Base-by-base conservation (phyloP, 2,888 invertebrate genomes). In the Charanyca ferruginea region DNA sequence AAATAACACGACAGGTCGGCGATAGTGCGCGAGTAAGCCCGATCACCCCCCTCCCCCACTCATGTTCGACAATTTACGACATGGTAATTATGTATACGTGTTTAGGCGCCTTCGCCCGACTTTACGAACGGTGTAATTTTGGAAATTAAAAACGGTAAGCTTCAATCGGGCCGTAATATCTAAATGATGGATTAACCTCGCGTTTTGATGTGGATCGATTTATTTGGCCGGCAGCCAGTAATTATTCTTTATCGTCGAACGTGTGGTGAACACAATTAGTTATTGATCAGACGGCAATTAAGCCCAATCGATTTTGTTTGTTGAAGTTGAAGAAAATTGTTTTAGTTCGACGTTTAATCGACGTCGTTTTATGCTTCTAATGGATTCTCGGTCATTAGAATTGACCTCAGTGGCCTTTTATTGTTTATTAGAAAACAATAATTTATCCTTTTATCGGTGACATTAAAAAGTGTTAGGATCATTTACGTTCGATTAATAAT, bases 261-360 rank as follows among this genome's bases (percentile, higher is more conserved):
- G 94, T 94, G 94, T 92, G 93, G 93, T 90, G 93, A 92, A 93
- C 93, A 94, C 95, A 95, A 95, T 95, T 95, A 95, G 94, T 94
- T 95, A 95, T 95, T 95, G 95, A 95, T 95, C 94, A 94, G 90
- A 73, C 91, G 85, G 91, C 95, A 95, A 95, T 95, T 95, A 95
- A 94, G 92, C 88, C 88, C 92, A 93, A 94, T 95, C 94, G 95
- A 94, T 95, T 94, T 92, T 94, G 94, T 94, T 94, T 94, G 94
- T 94, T 94, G 93, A 94, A 95, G 94, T 94, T 93, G 93, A 90
- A 93, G 94, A 90, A 94, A 95, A 95, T 95, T 94, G 95, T 95
- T 95, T 95, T 94, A 92, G 93, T 94, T 93, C 87, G 86, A 87
- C 87, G 90, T 92, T 94, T 93, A 94, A 94, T 93, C 91, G 93